Percentiles rank a stretch among this genome's conserved stretches.
phyloP scores from a whole-genome alignment of 2,113 vertebrate species.

The Calyptommatus sinebrachiatus region DNA sequence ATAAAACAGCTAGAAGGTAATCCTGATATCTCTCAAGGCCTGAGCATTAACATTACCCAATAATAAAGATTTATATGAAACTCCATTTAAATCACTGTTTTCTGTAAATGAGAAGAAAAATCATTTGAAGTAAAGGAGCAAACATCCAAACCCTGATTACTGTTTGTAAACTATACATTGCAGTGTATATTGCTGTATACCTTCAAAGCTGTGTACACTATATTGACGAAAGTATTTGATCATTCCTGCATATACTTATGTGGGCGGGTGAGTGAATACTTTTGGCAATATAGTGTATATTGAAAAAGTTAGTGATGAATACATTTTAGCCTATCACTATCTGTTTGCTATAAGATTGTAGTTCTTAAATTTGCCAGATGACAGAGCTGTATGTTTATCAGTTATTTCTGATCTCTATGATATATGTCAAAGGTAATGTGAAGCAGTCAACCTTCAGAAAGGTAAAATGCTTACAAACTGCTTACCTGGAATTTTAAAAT shows the following conservation, averaged over 20 bases:
- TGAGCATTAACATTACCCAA: no score
- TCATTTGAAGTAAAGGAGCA: not conserved
- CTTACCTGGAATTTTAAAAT: not conserved
- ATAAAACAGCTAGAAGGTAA: not conserved
- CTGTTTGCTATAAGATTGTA: not conserved
- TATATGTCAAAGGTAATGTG: not conserved
- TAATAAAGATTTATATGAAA: no score
- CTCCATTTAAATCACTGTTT: no score
- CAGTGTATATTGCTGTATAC: not conserved
- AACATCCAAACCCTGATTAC: not conserved
- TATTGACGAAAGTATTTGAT: no score
- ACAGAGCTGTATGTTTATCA: not conserved
- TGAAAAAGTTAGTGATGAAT: not conserved
- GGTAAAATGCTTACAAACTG: not conserved
- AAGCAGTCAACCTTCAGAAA: not conserved
- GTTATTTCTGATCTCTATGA: constrained; percentile 12
- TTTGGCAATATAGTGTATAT: not conserved
- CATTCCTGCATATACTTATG: no score
- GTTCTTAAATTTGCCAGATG: not conserved
- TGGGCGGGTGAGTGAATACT: no score
- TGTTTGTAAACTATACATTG: not conserved
- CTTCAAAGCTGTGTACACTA: no score
- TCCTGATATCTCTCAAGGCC: not conserved
- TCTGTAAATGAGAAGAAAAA: not conserved
- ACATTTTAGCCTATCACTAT: not conserved